phyloP scores from a whole-genome alignment of 2,888 invertebrate species.

The Drosophila paranaensis region DNA sequence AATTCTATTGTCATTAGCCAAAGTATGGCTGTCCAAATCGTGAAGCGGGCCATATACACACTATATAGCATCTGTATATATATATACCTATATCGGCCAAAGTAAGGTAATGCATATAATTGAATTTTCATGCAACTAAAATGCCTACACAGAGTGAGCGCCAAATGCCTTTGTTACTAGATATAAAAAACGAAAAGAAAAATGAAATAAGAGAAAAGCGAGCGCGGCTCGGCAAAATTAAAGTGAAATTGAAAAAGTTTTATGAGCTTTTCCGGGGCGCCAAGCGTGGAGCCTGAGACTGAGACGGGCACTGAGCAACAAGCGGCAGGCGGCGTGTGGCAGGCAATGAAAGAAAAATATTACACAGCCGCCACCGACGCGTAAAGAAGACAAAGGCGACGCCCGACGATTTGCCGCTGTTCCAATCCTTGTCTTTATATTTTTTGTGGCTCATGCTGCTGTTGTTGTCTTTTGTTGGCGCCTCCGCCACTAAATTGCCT shows the following conservation, averaged over 20 bases:
- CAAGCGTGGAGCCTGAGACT: neutral
- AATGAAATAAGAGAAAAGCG: conserved; percentile 21
- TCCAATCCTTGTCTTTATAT: conserved; percentile 23
- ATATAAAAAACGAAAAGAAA: conserved; percentile 50
- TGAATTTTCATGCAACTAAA: conserved; percentile 79
- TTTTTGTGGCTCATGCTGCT: conserved; percentile 6
- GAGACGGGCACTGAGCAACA: conserved; percentile 14
- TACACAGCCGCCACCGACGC: conserved; percentile 76
- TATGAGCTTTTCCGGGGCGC: conserved; percentile 77
- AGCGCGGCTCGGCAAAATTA: conserved; percentile 61
- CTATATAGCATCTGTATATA: conserved; percentile 14
- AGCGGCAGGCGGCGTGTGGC: conserved; percentile 27
- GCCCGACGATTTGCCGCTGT: conserved; percentile 52
- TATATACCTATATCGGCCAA: conserved; percentile 1
- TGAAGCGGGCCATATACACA: conserved; percentile 24
- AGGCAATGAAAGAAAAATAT: conserved; percentile 75
- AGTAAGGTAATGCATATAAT: conserved; percentile 76
- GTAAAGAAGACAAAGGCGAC: conserved; percentile 72
- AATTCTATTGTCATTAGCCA: conserved; percentile 78
- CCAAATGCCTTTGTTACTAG: conserved; percentile 74
- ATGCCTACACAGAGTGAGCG: conserved; percentile 55
- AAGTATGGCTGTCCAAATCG: conserved; percentile 49
- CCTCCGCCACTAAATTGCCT: conserved; percentile 68
- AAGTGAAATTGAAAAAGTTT: conserved; percentile 83
- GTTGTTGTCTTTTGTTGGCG: conserved; percentile 21